Conservation (phyloP, 2,113 vertebrate species). For the Apaloderma vittatum region DNA sequence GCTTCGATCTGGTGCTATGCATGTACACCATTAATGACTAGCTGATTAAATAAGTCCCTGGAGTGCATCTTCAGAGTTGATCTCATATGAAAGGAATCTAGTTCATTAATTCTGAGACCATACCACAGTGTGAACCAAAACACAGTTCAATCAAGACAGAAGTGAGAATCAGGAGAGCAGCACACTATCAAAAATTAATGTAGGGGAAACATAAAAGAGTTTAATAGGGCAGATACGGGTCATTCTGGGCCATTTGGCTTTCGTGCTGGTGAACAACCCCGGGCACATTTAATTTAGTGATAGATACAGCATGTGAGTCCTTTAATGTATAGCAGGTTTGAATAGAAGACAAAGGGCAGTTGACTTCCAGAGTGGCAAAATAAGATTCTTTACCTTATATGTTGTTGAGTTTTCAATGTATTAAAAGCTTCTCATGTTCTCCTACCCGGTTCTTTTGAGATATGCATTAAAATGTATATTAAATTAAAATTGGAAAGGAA, state of each 20-base stretch:
- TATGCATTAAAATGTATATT: background rate
- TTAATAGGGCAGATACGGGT: background rate
- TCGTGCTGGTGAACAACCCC: background rate
- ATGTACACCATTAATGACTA: background rate
- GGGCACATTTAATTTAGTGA: background rate
- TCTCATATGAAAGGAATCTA: background rate
- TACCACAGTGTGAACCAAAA: background rate
- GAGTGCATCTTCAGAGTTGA: background rate
- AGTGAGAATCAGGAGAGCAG: background rate
- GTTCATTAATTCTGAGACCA: background rate
- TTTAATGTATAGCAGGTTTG: background rate
- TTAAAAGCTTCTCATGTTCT: background rate
- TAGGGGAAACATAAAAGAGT: background rate
- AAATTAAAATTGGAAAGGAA: slow-evolving; percentile 28
- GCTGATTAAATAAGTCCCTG: background rate
- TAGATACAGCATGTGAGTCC: background rate
- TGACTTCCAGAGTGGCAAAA: background rate
- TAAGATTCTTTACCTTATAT: background rate
- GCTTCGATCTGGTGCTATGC: background rate
- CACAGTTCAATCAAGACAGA: background rate
- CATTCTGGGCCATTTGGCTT: background rate
- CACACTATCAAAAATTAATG: background rate
- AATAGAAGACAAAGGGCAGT: background rate
- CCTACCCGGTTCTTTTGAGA: background rate
- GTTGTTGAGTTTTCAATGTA: background rate